Conservation (phyloP, 2,888 invertebrate species). For the Pimpla rufipes region DNA sequence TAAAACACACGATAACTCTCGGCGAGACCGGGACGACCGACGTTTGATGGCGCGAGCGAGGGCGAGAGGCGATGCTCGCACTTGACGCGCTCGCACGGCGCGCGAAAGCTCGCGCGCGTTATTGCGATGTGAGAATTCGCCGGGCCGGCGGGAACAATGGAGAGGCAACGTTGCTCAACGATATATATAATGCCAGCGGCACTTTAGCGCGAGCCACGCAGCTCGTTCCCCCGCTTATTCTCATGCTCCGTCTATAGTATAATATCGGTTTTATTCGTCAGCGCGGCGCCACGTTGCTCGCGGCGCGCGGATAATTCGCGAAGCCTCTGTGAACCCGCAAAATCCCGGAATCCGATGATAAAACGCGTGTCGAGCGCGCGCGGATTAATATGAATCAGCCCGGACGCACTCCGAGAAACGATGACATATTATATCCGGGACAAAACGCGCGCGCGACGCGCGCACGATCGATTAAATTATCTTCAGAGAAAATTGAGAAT, state of each 20-base stretch:
- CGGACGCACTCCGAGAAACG: neutral
- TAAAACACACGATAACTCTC: constrained; percentile 62
- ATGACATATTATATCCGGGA: constrained; percentile 17
- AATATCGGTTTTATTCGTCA: constrained; percentile 63
- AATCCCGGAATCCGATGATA: neutral
- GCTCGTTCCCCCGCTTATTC: constrained; percentile 12
- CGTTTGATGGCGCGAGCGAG: constrained; percentile 48
- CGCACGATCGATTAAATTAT: neutral
- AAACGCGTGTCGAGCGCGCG: neutral
- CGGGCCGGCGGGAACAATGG: constrained; percentile 64
- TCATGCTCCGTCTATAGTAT: neutral
- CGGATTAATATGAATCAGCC: neutral
- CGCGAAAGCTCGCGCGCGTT: constrained; percentile 39
- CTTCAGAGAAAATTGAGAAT: constrained; percentile 34
- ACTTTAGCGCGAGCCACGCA: constrained; percentile 21
- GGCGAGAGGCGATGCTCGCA: constrained; percentile 27
- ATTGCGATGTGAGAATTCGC: constrained; percentile 65
- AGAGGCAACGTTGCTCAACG: constrained; percentile 62
- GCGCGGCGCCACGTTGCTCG: constrained; percentile 48
- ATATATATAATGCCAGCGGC: constrained; percentile 73
- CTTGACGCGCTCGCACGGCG: constrained; percentile 58
- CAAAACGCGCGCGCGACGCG: neutral
- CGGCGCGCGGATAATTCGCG: constrained; percentile 51
- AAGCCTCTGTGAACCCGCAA: constrained; percentile 7
- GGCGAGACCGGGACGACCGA: constrained; percentile 37